Base-by-base conservation (phyloP, 2,888 invertebrate genomes). In the Drosophila fungiperda region DNA sequence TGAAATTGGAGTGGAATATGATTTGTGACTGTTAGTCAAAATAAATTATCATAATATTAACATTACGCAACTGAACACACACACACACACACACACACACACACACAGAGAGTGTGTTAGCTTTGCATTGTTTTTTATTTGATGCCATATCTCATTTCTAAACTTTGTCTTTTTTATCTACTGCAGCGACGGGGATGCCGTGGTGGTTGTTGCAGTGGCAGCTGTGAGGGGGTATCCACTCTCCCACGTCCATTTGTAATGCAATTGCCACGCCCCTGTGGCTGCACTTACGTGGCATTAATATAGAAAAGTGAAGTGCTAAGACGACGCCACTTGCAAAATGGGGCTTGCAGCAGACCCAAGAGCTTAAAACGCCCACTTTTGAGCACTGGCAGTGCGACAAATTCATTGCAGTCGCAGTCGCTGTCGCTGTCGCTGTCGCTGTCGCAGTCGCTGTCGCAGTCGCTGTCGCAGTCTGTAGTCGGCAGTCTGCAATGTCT, bases 261-360 rank as follows among this genome's bases (percentile, higher is more conserved):
- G 83, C 83, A 85, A 85, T 83, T 83, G 85, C 77, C 85, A 83
- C 83, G 81, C 83, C 83, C 81, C 82, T 82, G 80, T 68, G 83
- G 80, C 81, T 83, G 83, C 83, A 83, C 83, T 83, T 85, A 85
- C 83, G 78, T 82, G 85, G 81, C 83, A 78, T 86, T 84, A 85
- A 85, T 84, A 85, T 80, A 80, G 78, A 83, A 83, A 86, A 83
- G 82, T 86, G 83, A 83, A 84, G 86, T 85, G 86, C 83, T 78
- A 80, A 73, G 74, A 68, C 67, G 67, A 83, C 73, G 79, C 73
- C 77, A 76, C 85, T 83, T 81, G 80, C 67, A 73, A 82, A 83
- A 85, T 70, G 76, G 82, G 82, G 78, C 82, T 78, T 82, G 57
- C 62, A 60, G 42, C 61, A 61, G 49, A 58, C 66, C 63, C 45